These are phyloP conservation scores for Oncorhynchus keta DNA, from an alignment of 2,113 vertebrate species.

Conservation along the genomic window DNA sequence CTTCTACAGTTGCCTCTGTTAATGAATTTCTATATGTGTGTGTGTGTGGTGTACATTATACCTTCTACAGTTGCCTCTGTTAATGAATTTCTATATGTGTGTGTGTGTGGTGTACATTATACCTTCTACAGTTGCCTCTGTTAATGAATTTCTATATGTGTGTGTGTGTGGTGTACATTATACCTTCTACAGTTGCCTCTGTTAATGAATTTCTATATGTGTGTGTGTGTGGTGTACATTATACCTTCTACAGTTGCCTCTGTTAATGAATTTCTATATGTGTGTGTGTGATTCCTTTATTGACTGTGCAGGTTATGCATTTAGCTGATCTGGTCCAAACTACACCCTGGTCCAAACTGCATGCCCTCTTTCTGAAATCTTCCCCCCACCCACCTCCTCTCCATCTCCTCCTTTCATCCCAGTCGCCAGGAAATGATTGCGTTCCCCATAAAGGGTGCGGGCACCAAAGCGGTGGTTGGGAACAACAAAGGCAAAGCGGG, in stretches of 20 bases:
- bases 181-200: too few relatives aligned
- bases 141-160: background rate
- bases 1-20: too few relatives aligned
- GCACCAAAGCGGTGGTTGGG: background rate
- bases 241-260: background rate
- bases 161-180: background rate
- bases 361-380: conserved; percentile 16
- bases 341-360: background rate
- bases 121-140: too few relatives aligned
- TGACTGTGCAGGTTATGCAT: background rate
- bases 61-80: too few relatives aligned
- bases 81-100: background rate
- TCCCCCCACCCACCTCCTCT: conserved; percentile 2
- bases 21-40: background rate
- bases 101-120: background rate
- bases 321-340: background rate
- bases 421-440: background rate
- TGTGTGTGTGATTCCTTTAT: background rate
- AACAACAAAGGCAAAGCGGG: too few relatives aligned
- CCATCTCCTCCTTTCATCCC: conserved; percentile 20
- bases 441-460: background rate
- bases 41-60: background rate
- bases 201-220: too few relatives aligned
- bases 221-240: background rate
- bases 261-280: background rate